Conservation (phyloP, 2,797 vertebrate species). For the Antennarius maculatus region DNA sequence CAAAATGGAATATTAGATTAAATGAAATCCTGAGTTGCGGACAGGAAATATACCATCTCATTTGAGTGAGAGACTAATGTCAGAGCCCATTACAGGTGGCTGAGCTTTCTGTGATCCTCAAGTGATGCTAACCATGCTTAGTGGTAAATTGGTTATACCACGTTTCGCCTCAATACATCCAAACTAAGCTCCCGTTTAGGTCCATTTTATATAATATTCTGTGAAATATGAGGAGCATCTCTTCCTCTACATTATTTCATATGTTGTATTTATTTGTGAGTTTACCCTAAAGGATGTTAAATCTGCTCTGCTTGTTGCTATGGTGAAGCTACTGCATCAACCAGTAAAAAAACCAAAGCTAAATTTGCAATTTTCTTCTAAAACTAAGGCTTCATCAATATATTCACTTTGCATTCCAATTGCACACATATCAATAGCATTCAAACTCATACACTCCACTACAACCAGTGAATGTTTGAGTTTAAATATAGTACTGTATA, state of each 20-base stretch:
- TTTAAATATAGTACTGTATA: slow-evolving; percentile 34
- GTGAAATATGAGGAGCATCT: not conserved
- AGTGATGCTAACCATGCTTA: slow-evolving; percentile 53
- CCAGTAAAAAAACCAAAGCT: slow-evolving; percentile 4
- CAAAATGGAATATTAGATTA: slow-evolving; percentile 72
- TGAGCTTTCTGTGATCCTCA: slow-evolving; percentile 48
- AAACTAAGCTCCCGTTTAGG: slow-evolving; percentile 48
- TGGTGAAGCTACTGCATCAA: not conserved
- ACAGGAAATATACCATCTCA: slow-evolving; percentile 31
- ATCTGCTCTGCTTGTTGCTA: not conserved
- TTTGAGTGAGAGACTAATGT: slow-evolving; percentile 45
- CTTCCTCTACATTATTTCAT: not conserved
- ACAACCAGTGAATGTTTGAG: slow-evolving; percentile 12
- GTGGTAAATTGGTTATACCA: slow-evolving; percentile 38
- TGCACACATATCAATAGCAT: slow-evolving; percentile 11
- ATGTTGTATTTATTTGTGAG: slow-evolving; percentile 19
- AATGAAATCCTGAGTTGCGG: slow-evolving; percentile 62
- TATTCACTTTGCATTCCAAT: slow-evolving; percentile 18
- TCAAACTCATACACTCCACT: not conserved
- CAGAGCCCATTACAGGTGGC: slow-evolving; percentile 51
- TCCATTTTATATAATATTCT: slow-evolving; percentile 45
- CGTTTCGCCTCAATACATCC: slow-evolving; percentile 44
- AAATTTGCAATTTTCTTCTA: slow-evolving; percentile 13
- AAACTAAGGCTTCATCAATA: slow-evolving; percentile 5
- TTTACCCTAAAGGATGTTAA: slow-evolving; percentile 2